Evolutionary conservation across 2,113 vertebrate genomes (phyloP).

Genomic region (Scatophagus argus): DNA sequence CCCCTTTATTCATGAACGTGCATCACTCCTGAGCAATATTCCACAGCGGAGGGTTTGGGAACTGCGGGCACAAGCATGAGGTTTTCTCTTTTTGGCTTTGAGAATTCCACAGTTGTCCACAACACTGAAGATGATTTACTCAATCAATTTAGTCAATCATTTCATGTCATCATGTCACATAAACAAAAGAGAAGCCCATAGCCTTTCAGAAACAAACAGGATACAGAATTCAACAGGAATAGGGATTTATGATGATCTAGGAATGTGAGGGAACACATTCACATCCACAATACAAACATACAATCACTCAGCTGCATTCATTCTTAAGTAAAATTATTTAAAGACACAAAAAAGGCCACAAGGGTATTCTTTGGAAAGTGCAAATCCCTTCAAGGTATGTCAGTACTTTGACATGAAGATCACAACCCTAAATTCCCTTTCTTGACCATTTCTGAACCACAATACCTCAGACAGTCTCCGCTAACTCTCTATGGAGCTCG

Average conservation of each 20-base stretch:
- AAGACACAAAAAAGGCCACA: slow-evolving; percentile 8
- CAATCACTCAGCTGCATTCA: not conserved
- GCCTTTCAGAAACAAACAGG: not conserved
- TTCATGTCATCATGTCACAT: not conserved
- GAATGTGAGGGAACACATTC: not conserved
- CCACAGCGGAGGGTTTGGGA: slow-evolving; percentile 48
- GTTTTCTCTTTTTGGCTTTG: slow-evolving; percentile 19
- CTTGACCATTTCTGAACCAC: slow-evolving; percentile 35
- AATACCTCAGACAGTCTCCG: slow-evolving; percentile 40
- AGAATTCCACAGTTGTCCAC: slow-evolving; percentile 13
- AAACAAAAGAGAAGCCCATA: not conserved
- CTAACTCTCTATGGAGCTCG: slow-evolving; percentile 60
- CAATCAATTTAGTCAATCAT: too few relatives aligned
- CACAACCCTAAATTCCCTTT: slow-evolving; percentile 36
- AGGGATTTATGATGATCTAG: not conserved
- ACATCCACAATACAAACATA: not conserved
- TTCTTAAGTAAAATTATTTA: slow-evolving; percentile 27
- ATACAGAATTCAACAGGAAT: too few relatives aligned
- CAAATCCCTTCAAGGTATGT: slow-evolving; percentile 39
- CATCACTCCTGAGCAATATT: slow-evolving; percentile 55
- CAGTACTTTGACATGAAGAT: slow-evolving; percentile 50
- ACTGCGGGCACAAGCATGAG: slow-evolving; percentile 33
- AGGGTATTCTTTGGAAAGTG: slow-evolving; percentile 31
- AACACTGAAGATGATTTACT: not conserved
- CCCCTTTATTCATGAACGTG: slow-evolving; percentile 51